Conservation (phyloP, 1,140 invertebrate genomes). For the Zophobas atratus region DNA sequence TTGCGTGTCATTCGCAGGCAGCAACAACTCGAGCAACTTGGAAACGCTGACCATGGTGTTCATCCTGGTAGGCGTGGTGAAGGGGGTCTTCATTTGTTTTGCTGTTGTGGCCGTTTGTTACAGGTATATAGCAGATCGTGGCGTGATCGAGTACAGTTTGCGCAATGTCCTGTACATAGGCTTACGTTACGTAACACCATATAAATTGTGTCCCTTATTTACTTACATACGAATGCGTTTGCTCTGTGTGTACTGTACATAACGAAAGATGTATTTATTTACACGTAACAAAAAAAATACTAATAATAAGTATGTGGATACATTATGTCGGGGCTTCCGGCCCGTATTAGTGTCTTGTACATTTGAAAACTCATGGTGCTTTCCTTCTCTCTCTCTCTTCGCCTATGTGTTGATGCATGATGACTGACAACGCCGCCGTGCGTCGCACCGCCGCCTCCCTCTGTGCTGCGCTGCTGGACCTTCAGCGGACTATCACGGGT, state of each 20-base stretch:
- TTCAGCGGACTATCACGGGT: conserved; percentile 93
- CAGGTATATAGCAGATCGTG: conserved; percentile 79
- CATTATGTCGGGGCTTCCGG: background rate
- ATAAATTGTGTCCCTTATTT: conserved; percentile 42
- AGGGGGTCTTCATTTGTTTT: conserved; percentile 94
- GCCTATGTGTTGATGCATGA: conserved; percentile 61
- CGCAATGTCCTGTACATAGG: conserved; percentile 63
- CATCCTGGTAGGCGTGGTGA: conserved; percentile 92
- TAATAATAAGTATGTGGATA: background rate
- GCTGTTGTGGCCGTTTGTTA: conserved; percentile 95
- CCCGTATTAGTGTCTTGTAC: conserved; percentile 37
- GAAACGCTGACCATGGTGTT: conserved; percentile 92
- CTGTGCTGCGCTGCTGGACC: conserved; percentile 57
- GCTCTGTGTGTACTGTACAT: conserved; percentile 56
- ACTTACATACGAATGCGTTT: conserved; percentile 44
- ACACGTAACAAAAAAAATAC: background rate
- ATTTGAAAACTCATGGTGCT: conserved; percentile 66
- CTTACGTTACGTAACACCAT: conserved; percentile 55
- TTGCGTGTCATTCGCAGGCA: conserved; percentile 71
- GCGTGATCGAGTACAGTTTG: conserved; percentile 42
- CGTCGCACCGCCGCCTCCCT: conserved; percentile 55
- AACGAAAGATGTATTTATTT: background rate
- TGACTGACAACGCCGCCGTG: conserved; percentile 51
- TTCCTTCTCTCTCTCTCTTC: conserved; percentile 64
- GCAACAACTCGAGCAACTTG: conserved; percentile 82